phyloP scores from a whole-genome alignment of 1,140 invertebrate species.

The Euwallacea similis region DNA sequence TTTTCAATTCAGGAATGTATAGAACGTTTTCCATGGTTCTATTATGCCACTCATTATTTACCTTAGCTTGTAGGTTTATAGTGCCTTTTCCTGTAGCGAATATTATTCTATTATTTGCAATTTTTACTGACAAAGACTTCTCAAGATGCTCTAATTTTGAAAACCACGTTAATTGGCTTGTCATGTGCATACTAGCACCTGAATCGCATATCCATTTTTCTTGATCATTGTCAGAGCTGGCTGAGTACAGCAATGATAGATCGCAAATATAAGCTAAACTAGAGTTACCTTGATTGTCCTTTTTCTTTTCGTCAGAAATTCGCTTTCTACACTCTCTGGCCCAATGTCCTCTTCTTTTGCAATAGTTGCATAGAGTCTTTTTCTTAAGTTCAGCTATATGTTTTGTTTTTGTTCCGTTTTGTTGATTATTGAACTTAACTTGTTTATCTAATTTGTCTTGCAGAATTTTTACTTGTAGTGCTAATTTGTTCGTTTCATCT shows the following conservation, averaged over 20 bases:
- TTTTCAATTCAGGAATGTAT: slow-evolving; percentile 19
- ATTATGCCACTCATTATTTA: slow-evolving; percentile 27
- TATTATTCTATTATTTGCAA: slow-evolving; percentile 42
- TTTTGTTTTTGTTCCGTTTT: slow-evolving; percentile 4
- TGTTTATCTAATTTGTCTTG: slow-evolving; percentile 19
- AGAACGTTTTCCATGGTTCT: slow-evolving; percentile 28
- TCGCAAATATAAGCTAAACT: slow-evolving; percentile 24
- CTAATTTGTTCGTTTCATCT: not conserved
- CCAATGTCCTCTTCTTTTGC: slow-evolving; percentile 25
- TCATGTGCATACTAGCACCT: slow-evolving; percentile 23
- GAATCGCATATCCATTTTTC: slow-evolving; percentile 27
- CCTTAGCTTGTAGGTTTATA: slow-evolving; percentile 36
- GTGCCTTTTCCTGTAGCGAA: slow-evolving; percentile 38
- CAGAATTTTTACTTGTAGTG: slow-evolving; percentile 13
- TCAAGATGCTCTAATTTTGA: slow-evolving; percentile 5
- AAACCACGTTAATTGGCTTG: slow-evolving; percentile 3
- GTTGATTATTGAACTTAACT: slow-evolving; percentile 4
- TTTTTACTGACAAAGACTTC: slow-evolving; percentile 25
- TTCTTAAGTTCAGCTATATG: slow-evolving; percentile 16
- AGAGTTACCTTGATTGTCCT: not conserved
- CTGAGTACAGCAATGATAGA: slow-evolving; percentile 5
- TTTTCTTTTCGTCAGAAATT: slow-evolving; percentile 10
- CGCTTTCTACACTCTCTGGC: slow-evolving; percentile 19
- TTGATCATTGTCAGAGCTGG: slow-evolving; percentile 12
- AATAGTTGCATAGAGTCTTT: slow-evolving; percentile 23